Percentiles rank a stretch among this genome's conserved stretches.
These are phyloP conservation scores for Cryptoblepharus egeriae DNA, from an alignment of 2,797 vertebrate species.

Conservation along the genomic window DNA sequence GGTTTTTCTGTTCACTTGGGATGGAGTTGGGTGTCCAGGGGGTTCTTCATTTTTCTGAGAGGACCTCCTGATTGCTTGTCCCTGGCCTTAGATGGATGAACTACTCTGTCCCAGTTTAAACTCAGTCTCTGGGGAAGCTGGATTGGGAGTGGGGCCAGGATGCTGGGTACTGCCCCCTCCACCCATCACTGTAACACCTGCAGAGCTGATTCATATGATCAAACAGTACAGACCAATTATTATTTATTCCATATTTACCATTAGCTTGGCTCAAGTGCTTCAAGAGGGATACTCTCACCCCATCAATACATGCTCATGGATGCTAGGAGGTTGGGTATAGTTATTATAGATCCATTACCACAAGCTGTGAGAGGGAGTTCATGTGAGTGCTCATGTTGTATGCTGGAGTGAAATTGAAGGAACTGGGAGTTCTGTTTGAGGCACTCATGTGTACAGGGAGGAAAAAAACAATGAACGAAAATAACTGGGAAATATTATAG, in stretches of 20 bases:
- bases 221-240: no score
- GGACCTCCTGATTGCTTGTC: no score
- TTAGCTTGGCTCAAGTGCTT: background rate
- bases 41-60: no score
- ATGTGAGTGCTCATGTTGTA: background rate
- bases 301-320: background rate
- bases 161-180: no score
- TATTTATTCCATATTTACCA: background rate
- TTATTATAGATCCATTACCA: background rate
- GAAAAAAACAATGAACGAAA: background rate
- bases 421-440: background rate
- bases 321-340: background rate
- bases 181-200: no score
- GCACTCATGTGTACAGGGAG: background rate
- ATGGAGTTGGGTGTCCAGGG: no score
- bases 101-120: no score
- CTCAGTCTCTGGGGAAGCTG: no score
- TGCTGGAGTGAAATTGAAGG: background rate
- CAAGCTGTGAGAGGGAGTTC: background rate
- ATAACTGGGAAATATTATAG: background rate
- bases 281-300: background rate
- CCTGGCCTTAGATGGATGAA: no score
- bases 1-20: no score
- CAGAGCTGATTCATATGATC: background rate
- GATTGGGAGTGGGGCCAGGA: no score